Evolutionary conservation across 2,113 vertebrate species (phyloP).

Genomic region (Aviceda subcristata): DNA sequence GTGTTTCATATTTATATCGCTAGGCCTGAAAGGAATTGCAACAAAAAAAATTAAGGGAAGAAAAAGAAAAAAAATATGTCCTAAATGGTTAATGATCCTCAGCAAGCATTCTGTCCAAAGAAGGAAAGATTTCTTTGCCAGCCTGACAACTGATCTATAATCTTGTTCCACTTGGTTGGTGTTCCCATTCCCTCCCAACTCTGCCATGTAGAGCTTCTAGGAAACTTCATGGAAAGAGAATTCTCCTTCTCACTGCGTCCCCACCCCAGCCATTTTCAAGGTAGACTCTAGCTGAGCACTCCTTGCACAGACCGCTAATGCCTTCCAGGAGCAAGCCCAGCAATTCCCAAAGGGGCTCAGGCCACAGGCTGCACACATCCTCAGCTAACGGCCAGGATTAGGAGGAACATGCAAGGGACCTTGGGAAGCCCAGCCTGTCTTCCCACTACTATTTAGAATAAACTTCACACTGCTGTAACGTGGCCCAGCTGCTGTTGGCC

Average conservation of each 20-base stretch:
- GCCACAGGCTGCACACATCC: neutral
- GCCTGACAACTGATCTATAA: slow-evolving; percentile 63
- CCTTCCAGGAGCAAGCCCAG: neutral
- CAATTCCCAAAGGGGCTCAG: neutral
- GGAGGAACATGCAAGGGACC: neutral
- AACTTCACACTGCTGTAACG: neutral
- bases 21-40: slow-evolving; percentile 40
- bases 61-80: neutral
- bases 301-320: neutral
- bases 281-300: neutral
- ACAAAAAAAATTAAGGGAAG: neutral
- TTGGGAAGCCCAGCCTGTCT: neutral
- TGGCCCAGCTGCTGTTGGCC: neutral
- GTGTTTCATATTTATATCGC: slow-evolving; percentile 56
- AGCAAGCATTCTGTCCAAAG: slow-evolving; percentile 58
- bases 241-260: neutral
- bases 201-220: neutral
- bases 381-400: neutral
- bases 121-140: slow-evolving; percentile 40
- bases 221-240: neutral
- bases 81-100: slow-evolving; percentile 70
- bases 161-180: slow-evolving; percentile 44
- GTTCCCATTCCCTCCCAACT: neutral
- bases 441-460: neutral
- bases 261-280: neutral